Base-by-base conservation (phyloP, 2,113 vertebrate species). In the Microtus oregoni region DNA sequence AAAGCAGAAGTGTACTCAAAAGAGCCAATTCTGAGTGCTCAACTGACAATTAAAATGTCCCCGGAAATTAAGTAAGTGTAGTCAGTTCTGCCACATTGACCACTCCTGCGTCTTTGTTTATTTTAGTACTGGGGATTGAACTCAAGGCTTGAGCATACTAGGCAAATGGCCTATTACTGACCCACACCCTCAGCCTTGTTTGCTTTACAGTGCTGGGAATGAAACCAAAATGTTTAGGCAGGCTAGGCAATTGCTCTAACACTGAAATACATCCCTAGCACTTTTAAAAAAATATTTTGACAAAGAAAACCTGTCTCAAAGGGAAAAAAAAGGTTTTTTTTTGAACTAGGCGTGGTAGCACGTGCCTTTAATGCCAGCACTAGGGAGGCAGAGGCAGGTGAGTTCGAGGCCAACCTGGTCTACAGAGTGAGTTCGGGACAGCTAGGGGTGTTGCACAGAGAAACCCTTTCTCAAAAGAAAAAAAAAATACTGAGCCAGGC, bases 31-130 rank as follows among this genome's bases (percentile, higher is more conserved):
- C 30, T 50, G 38, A 92, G 26, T 75, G 8, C 38, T 65, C 30
- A 28, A 47, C 38, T 86, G 44, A 50, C 30, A 78, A 32, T 86
- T 67, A 86, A 65, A 65, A 65, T 86, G 82, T 86, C 61, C 86
- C 58, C 72, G 70, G 68, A 70, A 92, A 94, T 68, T 90, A 89
- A 91, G 68, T 78, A 86, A 86, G 73, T 86, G 35, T 86, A 70
- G 55, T 17, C 41, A 41, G 41, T 41, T 41, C 35, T 68, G 35
- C 19, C 19, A 3, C 83, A 47, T 50, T 50, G 32, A 22, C 63
- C n/a, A 26, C 81, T 65, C 58, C n/a, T 44, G 14, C n/a, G 65
- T 65, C 24, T 41, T 41, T 61, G n/a, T 85, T 30, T 86, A 24
- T 47, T 86, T 9, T 67, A 67, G 38, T 35, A 1, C 14, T 44